A percentile compares a stretch with the other conserved stretches of the same genome.
Conservation (phyloP, 2,888 invertebrate genomes). For the Luperina testacea region DNA sequence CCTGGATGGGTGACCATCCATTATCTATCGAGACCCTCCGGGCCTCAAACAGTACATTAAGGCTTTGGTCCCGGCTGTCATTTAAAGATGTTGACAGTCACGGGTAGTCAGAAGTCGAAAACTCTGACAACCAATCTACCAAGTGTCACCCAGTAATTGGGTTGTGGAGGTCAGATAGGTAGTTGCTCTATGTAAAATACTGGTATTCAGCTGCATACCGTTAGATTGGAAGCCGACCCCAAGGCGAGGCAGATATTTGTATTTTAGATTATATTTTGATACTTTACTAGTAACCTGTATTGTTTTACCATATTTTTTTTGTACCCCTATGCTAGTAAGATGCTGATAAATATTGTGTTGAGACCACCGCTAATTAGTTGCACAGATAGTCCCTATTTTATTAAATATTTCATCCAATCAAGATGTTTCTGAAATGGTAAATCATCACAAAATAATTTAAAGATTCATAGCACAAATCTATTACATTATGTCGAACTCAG, state of each 20-base stretch:
- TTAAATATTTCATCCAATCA: neutral
- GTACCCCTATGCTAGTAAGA: neutral
- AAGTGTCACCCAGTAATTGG: neutral
- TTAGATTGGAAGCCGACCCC: neutral
- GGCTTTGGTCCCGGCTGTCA: neutral
- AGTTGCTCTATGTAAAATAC: too few relatives aligned
- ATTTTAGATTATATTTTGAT: neutral
- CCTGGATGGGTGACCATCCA: neutral
- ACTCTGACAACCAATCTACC: neutral
- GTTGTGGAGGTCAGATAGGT: too few relatives aligned
- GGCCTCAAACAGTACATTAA: neutral
- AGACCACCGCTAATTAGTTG: neutral
- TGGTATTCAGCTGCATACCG: neutral
- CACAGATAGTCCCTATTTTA: neutral
- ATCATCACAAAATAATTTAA: conserved; percentile 5
- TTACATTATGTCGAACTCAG: neutral
- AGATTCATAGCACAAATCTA: neutral
- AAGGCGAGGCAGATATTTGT: neutral
- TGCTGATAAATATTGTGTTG: neutral
- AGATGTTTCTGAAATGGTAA: neutral
- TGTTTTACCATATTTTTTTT: neutral
- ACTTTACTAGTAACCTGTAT: neutral
- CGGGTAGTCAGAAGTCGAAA: neutral
- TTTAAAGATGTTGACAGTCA: neutral
- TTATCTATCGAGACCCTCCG: neutral